A percentile compares a stretch with the other conserved stretches of the same genome.
Evolutionary conservation across 2,797 vertebrate species (phyloP).

Genomic region (Amphiprion clarkii): DNA sequence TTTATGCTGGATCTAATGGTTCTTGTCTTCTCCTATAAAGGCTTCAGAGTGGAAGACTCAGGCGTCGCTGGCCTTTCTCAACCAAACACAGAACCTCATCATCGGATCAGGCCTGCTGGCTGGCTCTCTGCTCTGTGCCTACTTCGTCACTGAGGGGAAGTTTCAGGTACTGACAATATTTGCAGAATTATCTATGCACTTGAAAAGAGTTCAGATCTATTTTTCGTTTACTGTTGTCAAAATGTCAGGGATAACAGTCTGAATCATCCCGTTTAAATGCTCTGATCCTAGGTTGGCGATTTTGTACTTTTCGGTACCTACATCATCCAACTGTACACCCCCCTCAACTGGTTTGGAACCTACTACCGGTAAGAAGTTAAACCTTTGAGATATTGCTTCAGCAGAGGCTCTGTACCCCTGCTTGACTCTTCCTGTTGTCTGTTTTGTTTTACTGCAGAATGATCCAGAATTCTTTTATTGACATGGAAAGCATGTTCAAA

Average conservation of each 20-base stretch:
- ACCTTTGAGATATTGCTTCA: no score
- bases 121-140: constrained; percentile 94
- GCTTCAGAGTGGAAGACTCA: constrained; percentile 93
- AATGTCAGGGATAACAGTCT: background rate
- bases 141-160: constrained; percentile 92
- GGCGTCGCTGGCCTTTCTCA: constrained; percentile 93
- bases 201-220: background rate
- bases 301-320: constrained; percentile 97
- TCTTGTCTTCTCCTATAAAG: constrained; percentile 72
- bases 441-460: constrained; percentile 82
- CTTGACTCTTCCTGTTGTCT: background rate
- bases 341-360: constrained; percentile 98
- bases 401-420: background rate
- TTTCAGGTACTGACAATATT: constrained; percentile 84
- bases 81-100: constrained; percentile 95
- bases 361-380: constrained; percentile 91
- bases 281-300: constrained; percentile 90
- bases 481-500: constrained; percentile 99
- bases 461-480: constrained; percentile 97
- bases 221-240: background rate
- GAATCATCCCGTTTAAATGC: background rate
- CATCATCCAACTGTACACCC: constrained; percentile 96
- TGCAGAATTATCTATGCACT: background rate
- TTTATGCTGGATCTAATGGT: background rate
- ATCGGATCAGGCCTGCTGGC: constrained; percentile 92